phyloP scores from a whole-genome alignment of 2,888 invertebrate genomes.

The Alloplasta piceator region DNA sequence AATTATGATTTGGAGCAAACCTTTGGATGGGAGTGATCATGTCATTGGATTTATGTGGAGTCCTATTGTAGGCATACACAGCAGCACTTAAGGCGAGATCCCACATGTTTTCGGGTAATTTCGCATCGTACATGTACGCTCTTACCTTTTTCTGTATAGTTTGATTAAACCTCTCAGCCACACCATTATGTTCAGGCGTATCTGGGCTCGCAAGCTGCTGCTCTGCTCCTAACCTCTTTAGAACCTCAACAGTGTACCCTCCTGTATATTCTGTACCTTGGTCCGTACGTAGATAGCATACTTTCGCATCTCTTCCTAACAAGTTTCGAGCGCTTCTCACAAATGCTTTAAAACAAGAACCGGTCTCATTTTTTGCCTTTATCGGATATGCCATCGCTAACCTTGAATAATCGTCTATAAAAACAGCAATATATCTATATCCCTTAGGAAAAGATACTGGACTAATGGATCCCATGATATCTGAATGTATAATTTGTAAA shows the following conservation, averaged over 20 bases:
- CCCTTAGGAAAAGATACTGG: slow-evolving; percentile 63
- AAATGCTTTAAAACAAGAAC: slow-evolving; percentile 58
- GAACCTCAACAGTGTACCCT: slow-evolving; percentile 61
- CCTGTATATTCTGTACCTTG: slow-evolving; percentile 67
- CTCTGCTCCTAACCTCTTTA: slow-evolving; percentile 60
- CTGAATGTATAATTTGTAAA: slow-evolving; percentile 67
- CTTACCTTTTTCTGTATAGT: slow-evolving; percentile 57
- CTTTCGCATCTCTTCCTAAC: slow-evolving; percentile 63
- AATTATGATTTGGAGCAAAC: slow-evolving; percentile 20
- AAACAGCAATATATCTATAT: slow-evolving; percentile 63
- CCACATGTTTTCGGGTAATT: slow-evolving; percentile 56
- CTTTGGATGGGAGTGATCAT: slow-evolving; percentile 31
- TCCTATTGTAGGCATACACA: slow-evolving; percentile 59
- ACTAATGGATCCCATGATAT: slow-evolving; percentile 66
- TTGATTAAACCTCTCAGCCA: slow-evolving; percentile 62
- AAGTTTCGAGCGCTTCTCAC: slow-evolving; percentile 65
- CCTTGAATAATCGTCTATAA: slow-evolving; percentile 69
- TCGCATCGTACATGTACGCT: slow-evolving; percentile 55
- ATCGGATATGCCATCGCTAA: slow-evolving; percentile 66
- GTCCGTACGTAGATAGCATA: slow-evolving; percentile 67
- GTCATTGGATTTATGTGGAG: slow-evolving; percentile 49
- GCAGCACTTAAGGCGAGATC: slow-evolving; percentile 55
- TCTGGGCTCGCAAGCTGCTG: slow-evolving; percentile 49
- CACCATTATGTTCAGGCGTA: slow-evolving; percentile 63
- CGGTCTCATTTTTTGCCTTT: slow-evolving; percentile 63